Evolutionary conservation across 2,113 vertebrate genomes (phyloP).

Genomic region (Seriola aureovittata): DNA sequence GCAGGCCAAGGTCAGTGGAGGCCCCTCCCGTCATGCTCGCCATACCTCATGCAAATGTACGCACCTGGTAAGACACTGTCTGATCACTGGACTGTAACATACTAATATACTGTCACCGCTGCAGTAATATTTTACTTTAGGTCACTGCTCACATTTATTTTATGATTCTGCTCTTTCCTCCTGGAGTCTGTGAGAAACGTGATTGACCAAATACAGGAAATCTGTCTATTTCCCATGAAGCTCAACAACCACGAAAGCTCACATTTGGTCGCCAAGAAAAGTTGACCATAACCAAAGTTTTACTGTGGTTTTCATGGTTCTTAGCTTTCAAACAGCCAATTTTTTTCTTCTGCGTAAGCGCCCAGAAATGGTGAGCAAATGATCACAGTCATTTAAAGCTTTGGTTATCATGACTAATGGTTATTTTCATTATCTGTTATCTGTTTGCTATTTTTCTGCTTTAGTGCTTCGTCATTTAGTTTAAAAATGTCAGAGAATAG

Average conservation of each 20-base stretch:
- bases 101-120: conserved; percentile 22
- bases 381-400: neutral
- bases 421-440: neutral
- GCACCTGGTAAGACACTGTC: conserved; percentile 9
- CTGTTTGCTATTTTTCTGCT: neutral
- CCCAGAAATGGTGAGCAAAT: neutral
- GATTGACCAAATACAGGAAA: neutral
- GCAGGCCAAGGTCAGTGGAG: conserved; percentile 26
- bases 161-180: neutral
- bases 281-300: neutral
- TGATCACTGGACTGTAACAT: neutral
- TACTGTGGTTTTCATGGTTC: neutral
- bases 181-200: neutral
- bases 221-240: neutral
- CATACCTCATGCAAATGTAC: conserved; percentile 16
- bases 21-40: conserved; percentile 15
- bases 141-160: neutral
- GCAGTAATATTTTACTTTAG: neutral
- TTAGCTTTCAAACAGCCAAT: neutral
- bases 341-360: neutral
- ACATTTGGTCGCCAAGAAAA: neutral
- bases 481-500: neutral
- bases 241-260: neutral
- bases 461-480: neutral
- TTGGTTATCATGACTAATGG: neutral